Evolutionary conservation across 92 coral and sea anemone genomes (phyloP).

Genomic region (Paramuricea clavata): DNA sequence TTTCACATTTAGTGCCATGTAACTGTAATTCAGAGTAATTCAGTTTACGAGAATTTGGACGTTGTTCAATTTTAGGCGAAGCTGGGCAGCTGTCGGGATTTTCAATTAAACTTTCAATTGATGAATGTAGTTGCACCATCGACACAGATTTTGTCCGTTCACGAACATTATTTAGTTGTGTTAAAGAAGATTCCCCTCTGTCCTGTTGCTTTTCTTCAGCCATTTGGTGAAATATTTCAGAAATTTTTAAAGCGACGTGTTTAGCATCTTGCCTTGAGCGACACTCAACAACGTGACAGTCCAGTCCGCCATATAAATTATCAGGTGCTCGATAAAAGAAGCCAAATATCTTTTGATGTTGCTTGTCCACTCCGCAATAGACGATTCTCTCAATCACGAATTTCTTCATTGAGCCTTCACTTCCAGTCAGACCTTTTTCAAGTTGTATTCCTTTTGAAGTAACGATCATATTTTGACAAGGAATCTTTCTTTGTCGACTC

Average conservation of each 20-base stretch:
- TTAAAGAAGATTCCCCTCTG: background rate
- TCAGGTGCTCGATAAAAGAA: slow-evolving; percentile 51
- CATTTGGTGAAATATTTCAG: slow-evolving; percentile 30
- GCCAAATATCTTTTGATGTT: slow-evolving; percentile 73
- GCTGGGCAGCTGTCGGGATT: background rate
- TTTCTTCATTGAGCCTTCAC: slow-evolving; percentile 27
- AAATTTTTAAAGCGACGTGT: slow-evolving; percentile 37
- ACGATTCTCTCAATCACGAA: slow-evolving; percentile 74
- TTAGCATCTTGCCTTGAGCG: slow-evolving; percentile 53
- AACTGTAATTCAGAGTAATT: slow-evolving; percentile 41
- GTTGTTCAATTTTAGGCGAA: slow-evolving; percentile 11
- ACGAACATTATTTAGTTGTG: slow-evolving; percentile 2
- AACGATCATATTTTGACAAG: slow-evolving; percentile 51
- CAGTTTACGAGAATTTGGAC: background rate
- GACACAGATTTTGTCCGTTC: slow-evolving; percentile 25
- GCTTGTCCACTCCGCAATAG: slow-evolving; percentile 87
- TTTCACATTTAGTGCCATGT: slow-evolving; percentile 10
- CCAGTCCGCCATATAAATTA: slow-evolving; percentile 42
- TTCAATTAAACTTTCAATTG: slow-evolving; percentile 26
- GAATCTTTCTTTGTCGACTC: slow-evolving; percentile 42
- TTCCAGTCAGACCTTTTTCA: slow-evolving; percentile 38
- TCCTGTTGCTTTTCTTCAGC: slow-evolving; percentile 20
- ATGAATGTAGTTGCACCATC: slow-evolving; percentile 30
- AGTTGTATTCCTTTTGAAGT: slow-evolving; percentile 60
- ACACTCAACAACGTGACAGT: slow-evolving; percentile 58